phyloP scores from a whole-genome alignment of 2,113 vertebrate genomes.

The Anser brachyrhynchus region DNA sequence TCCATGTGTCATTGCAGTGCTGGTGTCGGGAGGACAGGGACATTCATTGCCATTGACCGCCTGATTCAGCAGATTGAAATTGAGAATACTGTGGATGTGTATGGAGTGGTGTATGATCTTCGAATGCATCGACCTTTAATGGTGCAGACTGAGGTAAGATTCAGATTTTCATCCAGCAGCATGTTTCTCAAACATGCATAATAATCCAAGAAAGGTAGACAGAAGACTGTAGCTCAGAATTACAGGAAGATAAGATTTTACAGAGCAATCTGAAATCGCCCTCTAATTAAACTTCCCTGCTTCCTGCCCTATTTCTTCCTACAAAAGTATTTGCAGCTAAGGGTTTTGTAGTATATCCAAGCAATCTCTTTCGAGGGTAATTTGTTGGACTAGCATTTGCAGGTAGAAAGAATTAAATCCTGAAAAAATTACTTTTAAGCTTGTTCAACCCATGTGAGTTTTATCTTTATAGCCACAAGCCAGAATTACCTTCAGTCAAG shows the following conservation, averaged over 20 bases:
- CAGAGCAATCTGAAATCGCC: background rate
- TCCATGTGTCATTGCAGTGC: conserved; percentile 75
- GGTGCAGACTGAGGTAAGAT: conserved; percentile 96
- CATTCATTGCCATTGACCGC: conserved; percentile 92
- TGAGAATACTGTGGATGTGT: conserved; percentile 89
- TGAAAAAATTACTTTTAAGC: background rate
- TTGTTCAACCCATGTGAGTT: background rate
- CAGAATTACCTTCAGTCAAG: background rate
- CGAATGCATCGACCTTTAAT: conserved; percentile 93
- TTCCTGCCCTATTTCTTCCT: background rate
- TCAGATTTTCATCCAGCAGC: background rate
- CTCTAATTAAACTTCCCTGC: background rate
- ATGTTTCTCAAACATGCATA: rapidly evolving
- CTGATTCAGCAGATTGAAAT: conserved; percentile 94
- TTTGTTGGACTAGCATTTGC: background rate
- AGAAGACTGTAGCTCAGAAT: background rate
- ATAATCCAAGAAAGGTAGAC: background rate
- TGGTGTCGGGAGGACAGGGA: conserved; percentile 94
- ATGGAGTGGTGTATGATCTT: conserved; percentile 86
- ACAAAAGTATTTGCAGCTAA: background rate
- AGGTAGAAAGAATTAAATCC: background rate
- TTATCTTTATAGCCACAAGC: background rate
- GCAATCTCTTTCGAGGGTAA: background rate
- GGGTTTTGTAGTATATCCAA: rapidly evolving
- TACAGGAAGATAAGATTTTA: background rate